A percentile compares a stretch with the other conserved stretches of the same genome.
Evolutionary conservation across 2,888 invertebrate genomes (phyloP).

Genomic region (Malthinus flaveolus): DNA sequence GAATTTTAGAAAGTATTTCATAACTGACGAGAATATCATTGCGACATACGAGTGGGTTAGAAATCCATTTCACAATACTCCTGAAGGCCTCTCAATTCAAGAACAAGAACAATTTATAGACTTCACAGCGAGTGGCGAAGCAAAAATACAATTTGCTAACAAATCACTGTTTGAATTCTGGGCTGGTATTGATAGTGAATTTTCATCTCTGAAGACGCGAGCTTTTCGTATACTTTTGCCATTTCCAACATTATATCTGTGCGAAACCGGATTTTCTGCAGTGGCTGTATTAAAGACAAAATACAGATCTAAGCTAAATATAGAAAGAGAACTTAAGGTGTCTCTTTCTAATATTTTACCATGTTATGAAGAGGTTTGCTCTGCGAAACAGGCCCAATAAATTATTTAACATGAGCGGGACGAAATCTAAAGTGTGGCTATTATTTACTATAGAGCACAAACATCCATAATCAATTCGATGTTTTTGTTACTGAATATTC

Average conservation of each 20-base stretch:
- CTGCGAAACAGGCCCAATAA: no score
- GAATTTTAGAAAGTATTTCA: conserved; percentile 14
- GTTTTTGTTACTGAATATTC: no score
- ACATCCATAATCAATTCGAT: no score
- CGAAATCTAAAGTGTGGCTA: no score
- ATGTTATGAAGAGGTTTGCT: no score
- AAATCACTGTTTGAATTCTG: conserved; percentile 4
- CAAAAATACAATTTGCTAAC: neutral
- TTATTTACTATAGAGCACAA: no score
- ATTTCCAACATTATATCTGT: conserved; percentile 11
- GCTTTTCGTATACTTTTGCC: neutral
- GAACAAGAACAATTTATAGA: conserved; percentile 3
- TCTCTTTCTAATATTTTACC: conserved; percentile 1
- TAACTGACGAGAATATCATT: conserved; percentile 3
- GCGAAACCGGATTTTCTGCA: conserved; percentile 15
- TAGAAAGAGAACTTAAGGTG: neutral
- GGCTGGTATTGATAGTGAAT: neutral
- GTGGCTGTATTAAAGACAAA: conserved; percentile 9
- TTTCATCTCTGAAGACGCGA: neutral
- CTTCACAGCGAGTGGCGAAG: neutral
- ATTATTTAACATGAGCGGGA: no score
- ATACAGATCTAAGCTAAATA: conserved; percentile 1
- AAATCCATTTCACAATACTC: conserved; percentile 12
- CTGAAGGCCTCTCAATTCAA: neutral
- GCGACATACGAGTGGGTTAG: conserved; percentile 19